phyloP scores from a whole-genome alignment of 2,888 invertebrate species.

The Sarcophaga subvicina region DNA sequence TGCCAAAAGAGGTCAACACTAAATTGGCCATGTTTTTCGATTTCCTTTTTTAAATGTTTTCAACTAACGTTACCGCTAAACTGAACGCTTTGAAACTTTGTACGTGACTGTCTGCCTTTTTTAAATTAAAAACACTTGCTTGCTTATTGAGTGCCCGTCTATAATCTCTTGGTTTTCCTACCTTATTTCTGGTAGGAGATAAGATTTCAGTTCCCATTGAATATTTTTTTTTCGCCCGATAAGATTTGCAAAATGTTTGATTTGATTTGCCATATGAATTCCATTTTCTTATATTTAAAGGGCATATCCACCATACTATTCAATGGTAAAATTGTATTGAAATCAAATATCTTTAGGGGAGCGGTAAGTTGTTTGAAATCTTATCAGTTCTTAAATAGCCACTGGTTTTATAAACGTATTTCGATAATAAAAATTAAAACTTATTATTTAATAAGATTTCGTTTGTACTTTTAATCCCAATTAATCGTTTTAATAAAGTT shows the following conservation, averaged over 20 bases:
- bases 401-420: background rate
- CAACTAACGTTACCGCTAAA: background rate
- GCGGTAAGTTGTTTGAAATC: too few species aligned
- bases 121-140: too few species aligned
- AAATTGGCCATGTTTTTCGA: constrained; percentile 29
- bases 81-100: background rate
- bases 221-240: constrained; percentile 4
- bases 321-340: too few species aligned
- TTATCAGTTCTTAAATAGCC: too few species aligned
- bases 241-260: constrained; percentile 38
- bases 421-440: background rate
- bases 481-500: background rate
- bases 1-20: constrained; percentile 54
- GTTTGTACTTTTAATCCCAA: background rate
- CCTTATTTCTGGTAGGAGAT: constrained; percentile 16
- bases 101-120: constrained; percentile 6
- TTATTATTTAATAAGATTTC: too few species aligned
- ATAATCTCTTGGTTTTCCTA: constrained; percentile 25
- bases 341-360: too few species aligned
- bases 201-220: constrained; percentile 20
- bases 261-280: constrained; percentile 7
- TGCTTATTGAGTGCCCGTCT: background rate
- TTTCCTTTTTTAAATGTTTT: background rate
- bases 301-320: too few species aligned
- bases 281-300: background rate